A percentile compares a stretch with the other conserved stretches of the same genome.
Evolutionary conservation across 2,797 vertebrate species (phyloP).

Genomic region (Neopelma chrysocephalum): DNA sequence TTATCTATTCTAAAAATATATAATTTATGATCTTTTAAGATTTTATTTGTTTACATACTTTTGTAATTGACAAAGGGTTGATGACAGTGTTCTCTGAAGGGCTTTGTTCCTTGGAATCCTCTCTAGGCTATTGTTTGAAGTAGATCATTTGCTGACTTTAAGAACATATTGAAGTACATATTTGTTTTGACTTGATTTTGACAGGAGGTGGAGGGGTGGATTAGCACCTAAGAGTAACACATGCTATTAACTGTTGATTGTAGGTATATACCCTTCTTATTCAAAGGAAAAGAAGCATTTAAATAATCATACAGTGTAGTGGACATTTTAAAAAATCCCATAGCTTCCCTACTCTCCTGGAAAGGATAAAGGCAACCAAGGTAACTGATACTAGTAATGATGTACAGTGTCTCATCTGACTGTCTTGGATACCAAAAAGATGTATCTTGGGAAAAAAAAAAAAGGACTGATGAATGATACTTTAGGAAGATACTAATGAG

Average conservation of each 20-base stretch:
- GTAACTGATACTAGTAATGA: not conserved
- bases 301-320: not conserved
- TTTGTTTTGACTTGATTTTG: slow-evolving; percentile 20
- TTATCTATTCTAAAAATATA: not conserved
- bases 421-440: not conserved
- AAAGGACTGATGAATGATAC: not conserved
- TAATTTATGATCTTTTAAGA: not conserved
- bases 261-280: not conserved
- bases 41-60: not conserved
- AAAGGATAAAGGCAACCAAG: not conserved
- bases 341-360: not conserved
- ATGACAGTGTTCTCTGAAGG: not conserved
- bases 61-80: not conserved
- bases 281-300: not conserved
- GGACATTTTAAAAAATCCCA: not conserved
- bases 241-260: not conserved
- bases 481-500: not conserved
- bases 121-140: not conserved
- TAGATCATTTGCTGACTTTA: not conserved
- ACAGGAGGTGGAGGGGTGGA: not conserved
- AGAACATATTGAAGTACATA: not conserved
- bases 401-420: not conserved
- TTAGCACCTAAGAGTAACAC: not conserved
- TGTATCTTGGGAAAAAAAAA: not conserved
- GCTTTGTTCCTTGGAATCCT: not conserved